Conservation (phyloP, 2,888 invertebrate genomes). For the Fabriciana adippe region DNA sequence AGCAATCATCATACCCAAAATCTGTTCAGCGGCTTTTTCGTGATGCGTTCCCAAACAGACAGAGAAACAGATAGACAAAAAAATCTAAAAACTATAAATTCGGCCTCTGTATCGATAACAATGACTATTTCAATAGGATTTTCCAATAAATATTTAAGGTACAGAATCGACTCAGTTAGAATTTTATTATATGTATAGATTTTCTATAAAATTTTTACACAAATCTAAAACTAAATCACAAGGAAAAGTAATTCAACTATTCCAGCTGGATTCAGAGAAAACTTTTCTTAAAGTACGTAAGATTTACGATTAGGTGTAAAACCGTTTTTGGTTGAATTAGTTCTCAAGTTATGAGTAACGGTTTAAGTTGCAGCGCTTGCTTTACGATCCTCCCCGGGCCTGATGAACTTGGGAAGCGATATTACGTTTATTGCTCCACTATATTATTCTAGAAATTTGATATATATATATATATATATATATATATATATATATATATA, state of each 20-base stretch:
- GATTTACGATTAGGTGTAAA: conserved; percentile 70
- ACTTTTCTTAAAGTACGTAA: conserved; percentile 51
- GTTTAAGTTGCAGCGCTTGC: conserved; percentile 51
- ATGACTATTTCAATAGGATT: too few species aligned
- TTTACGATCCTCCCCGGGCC: conserved; percentile 43
- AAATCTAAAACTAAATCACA: too few species aligned
- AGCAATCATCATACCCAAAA: too few species aligned
- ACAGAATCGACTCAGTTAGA: too few species aligned
- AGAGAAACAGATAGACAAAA: too few species aligned
- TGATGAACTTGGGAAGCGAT: conserved; percentile 31
- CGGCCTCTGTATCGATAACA: too few species aligned
- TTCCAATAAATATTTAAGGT: too few species aligned
- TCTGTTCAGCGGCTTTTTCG: too few species aligned
- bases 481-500: neutral
- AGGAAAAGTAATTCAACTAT: conserved; percentile 28
- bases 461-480: conserved; percentile 1
- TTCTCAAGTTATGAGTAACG: conserved; percentile 67
- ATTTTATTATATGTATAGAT: too few species aligned
- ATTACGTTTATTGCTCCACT: conserved; percentile 18
- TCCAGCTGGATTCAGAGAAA: conserved; percentile 34
- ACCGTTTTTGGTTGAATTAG: conserved; percentile 65
- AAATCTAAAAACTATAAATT: too few species aligned
- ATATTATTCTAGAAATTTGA: conserved; percentile 17
- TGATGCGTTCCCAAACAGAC: too few species aligned
- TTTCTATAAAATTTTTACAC: too few species aligned